Base-by-base conservation (phyloP, 2,797 vertebrate species). In the Sphenopsis melanotis region DNA sequence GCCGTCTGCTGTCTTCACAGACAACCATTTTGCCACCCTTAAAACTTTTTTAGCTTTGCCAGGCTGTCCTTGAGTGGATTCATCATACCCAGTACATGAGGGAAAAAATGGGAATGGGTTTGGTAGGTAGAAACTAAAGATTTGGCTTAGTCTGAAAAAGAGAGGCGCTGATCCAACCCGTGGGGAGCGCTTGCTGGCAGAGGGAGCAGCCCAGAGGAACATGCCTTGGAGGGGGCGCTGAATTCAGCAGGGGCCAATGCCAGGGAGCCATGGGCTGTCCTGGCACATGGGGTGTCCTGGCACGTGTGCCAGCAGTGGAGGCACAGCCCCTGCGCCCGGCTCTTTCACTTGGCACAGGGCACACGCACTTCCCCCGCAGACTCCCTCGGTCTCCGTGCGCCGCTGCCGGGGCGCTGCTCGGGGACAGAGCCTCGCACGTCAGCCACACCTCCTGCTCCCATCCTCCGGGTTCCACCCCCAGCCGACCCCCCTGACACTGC, bases 281-380 rank as follows among this genome's bases (percentile, higher is more conserved):
- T 2, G 1, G 70, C 36, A 60, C 4, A 2, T 9, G 27, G 13
- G 11, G 8, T 36, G 52, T 29, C 13, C 10, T 2, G 1, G 65
- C 46, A 66, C 2, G 0, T 6, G 50, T 68, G 71, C 52, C 68
- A 42, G 71, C 0, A 0, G 11, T 0, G 22, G n/a, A n/a, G 27
- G 30, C 26, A 41, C 56, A 81, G 2, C 5, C 11, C 11, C 12
- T 9, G 1, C 5, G 1, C 3, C 34, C 1, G 0, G 12, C 42
- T 72, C 12, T 41, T 47, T 44, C 19, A 12, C 60, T 86, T 61
- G 5, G 32, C 10, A 0, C 30, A 41, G 34, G 49, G n/a, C 27
- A 4, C 26, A 44, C 12, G 9, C 10, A 18, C 8, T 47, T 75
- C 50, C 41, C 66, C 57, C 34, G 34, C 56, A 66, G 44, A 11